Base-by-base conservation (phyloP, 2,888 invertebrate genomes). In the Rhodophaea formosa region DNA sequence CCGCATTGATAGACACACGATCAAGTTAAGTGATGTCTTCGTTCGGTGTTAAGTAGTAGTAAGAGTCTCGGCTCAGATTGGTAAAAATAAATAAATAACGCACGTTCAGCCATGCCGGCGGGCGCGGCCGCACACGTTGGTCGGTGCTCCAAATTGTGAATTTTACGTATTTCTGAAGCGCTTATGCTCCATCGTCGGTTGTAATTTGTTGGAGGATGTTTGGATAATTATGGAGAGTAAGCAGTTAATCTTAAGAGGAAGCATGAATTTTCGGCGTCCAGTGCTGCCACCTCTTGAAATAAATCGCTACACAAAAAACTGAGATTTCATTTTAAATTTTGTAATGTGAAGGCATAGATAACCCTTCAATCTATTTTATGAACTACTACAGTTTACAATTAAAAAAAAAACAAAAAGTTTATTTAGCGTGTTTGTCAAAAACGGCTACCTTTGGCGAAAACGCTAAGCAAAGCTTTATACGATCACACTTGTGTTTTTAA, bases 31-130 rank as follows among this genome's bases (percentile, higher is more conserved):
- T 78, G 79, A 79, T 84, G 84, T 84, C 82, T 84, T 84, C 86
- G 73, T 82, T 75, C 71, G 85, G 82, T 75, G 79, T 86, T 82
- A 81, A 86, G 84, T 81, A 80, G 78, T 79, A 89, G 86, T 88
- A 88, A 84, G 82, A 76, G 68, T 69, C 75, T 76, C 71, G 75
- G 77, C 79, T 72, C 78, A 80, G 74, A 79, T 76, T 73, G 79
- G 73, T 82, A 79, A 80, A 79, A 86, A 88, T 86, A 84, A 82
- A 84, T 84, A 85, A 88, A 83, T 84, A 85, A 89, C 90, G 87
- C 86, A 90, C 89, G 87, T 86, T 84, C 77, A 73, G 82, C 73
- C 90, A 89, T 90, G 73, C 71, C 77, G 82, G 69, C 75, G 73
- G 69, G 80, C 80, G 81, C 85, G 84, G 75, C 80, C 84, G 84